Conservation (phyloP, 2,888 invertebrate species). For the Lepas anatifera region DNA sequence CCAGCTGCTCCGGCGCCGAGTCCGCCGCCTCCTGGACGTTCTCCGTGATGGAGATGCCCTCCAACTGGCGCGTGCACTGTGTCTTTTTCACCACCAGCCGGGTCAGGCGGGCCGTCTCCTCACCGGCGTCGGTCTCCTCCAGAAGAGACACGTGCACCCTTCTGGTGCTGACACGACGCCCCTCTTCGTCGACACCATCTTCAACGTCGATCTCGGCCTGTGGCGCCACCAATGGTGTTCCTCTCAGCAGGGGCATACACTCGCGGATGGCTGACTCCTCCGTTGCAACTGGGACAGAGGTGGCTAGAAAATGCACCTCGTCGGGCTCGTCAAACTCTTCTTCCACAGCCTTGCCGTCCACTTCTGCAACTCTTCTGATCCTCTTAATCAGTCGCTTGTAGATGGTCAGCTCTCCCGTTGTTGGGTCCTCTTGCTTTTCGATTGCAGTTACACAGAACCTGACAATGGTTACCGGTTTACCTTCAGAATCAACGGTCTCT, state of each 20-base stretch:
- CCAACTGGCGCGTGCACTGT: neutral
- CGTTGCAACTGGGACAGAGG: neutral
- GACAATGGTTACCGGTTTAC: neutral
- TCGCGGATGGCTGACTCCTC: neutral
- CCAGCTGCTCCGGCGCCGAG: neutral
- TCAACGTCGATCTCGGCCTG: neutral
- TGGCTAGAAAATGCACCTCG: neutral
- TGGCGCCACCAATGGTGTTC: neutral
- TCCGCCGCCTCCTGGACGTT: neutral
- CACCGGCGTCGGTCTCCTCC: neutral
- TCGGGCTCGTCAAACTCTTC: neutral
- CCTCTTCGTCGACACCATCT: neutral
- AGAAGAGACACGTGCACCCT: neutral
- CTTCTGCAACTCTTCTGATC: neutral
- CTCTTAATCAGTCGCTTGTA: neutral
- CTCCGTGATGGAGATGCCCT: neutral
- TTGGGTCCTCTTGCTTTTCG: neutral
- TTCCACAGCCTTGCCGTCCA: neutral
- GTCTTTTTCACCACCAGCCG: neutral
- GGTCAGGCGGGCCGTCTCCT: neutral
- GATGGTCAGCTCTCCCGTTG: neutral
- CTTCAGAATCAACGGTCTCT: neutral
- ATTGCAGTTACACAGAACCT: neutral
- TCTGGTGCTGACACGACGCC: neutral
- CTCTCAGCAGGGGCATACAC: neutral